Evolutionary conservation across 2,888 invertebrate species (phyloP).

Genomic region (Plebejus melissa): DNA sequence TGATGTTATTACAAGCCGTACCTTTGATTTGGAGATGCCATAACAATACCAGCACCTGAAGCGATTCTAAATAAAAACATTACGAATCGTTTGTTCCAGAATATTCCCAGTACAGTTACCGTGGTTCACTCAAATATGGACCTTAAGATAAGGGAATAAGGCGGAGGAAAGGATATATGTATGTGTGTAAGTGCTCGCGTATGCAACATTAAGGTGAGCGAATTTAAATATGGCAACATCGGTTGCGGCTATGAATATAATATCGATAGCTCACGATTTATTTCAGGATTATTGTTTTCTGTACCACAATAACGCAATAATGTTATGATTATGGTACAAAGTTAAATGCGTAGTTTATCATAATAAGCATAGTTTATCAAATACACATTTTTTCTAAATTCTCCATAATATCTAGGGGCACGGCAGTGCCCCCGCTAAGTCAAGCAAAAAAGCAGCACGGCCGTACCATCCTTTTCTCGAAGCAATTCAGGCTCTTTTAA

Average conservation of each 20-base stretch:
- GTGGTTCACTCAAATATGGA: conserved; percentile 35
- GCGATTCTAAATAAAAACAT: conserved; percentile 73
- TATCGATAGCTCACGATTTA: conserved; percentile 52
- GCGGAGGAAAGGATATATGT: not conserved
- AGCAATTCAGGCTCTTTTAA: too few relatives aligned
- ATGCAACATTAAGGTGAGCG: conserved; percentile 77
- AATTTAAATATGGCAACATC: conserved; percentile 77
- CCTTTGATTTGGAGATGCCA: conserved; percentile 34
- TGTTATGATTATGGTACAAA: not conserved
- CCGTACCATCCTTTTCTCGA: too few relatives aligned
- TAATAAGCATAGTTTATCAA: too few relatives aligned
- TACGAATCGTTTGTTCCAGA: conserved; percentile 69
- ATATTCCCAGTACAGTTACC: conserved; percentile 49
- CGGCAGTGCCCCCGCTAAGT: too few relatives aligned
- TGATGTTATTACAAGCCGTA: conserved; percentile 14
- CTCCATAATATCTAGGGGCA: too few relatives aligned
- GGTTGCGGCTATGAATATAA: conserved; percentile 67
- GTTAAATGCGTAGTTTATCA: too few relatives aligned
- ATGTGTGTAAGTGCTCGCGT: conserved; percentile 49
- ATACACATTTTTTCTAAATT: too few relatives aligned
- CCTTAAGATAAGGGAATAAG: conserved; percentile 42
- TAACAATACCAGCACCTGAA: conserved; percentile 28
- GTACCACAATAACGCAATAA: not conserved
- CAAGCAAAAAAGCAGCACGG: too few relatives aligned
- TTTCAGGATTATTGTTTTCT: conserved; percentile 18